Evolutionary conservation across 2,888 invertebrate species (phyloP).

Genomic region (Calameuta idolon): DNA sequence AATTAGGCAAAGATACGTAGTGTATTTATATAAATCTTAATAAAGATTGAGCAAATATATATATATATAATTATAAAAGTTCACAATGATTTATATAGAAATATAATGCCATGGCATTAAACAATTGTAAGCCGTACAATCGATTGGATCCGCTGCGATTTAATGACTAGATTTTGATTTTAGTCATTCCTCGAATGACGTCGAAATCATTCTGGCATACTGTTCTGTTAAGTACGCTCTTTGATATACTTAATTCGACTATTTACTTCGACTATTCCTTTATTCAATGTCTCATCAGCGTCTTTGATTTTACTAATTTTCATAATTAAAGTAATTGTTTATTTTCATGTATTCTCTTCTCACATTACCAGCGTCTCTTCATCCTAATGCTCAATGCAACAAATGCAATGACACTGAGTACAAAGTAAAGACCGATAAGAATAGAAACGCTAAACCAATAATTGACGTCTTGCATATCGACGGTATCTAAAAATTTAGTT

Average conservation of each 20-base stretch:
- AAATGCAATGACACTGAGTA: constrained; percentile 76
- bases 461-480: constrained; percentile 77
- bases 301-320: background rate
- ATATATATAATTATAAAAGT: background rate
- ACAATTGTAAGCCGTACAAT: background rate
- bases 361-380: constrained; percentile 60
- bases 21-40: background rate
- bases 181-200: background rate
- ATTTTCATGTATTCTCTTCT: background rate
- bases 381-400: constrained; percentile 76
- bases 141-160: background rate
- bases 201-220: background rate
- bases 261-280: background rate
- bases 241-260: no score
- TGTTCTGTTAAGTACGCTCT: background rate
- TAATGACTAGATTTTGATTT: background rate
- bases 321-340: background rate
- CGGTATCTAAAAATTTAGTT: constrained; percentile 77
- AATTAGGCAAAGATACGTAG: background rate
- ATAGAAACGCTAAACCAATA: constrained; percentile 77
- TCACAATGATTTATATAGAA: background rate
- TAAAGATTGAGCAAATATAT: background rate
- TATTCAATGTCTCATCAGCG: background rate
- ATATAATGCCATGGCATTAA: background rate
- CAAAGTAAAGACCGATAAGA: constrained; percentile 74